Percentiles rank a stretch among this genome's conserved stretches.
These are phyloP conservation scores for Trachymyrmex septentrionalis DNA, from an alignment of 1,140 invertebrate genomes.

Conservation along the genomic window DNA sequence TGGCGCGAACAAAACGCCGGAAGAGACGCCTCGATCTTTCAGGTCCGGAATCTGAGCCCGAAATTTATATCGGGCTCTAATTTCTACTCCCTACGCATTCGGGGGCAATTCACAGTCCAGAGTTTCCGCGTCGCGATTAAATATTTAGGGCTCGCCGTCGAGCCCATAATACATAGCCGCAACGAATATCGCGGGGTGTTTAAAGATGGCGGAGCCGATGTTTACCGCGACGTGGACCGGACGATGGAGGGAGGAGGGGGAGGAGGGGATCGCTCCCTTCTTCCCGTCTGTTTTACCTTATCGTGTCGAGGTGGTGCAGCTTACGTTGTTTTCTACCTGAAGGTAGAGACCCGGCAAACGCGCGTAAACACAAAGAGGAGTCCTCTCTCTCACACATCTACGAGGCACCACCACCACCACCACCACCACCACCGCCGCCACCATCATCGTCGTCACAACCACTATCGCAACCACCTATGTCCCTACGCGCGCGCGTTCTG, in stretches of 20 bases:
- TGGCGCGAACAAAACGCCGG: neutral
- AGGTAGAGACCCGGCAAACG: constrained; percentile 62
- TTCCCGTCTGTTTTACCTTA: constrained; percentile 43
- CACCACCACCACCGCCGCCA: neutral
- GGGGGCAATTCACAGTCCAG: neutral
- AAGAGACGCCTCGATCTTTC: neutral
- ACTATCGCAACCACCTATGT: constrained; percentile 27
- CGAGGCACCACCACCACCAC: neutral
- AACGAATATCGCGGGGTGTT: constrained; percentile 65
- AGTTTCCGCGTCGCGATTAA: constrained; percentile 44
- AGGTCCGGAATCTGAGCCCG: constrained; percentile 4
- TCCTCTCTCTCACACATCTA: constrained; percentile 50
- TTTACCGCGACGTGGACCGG: constrained; percentile 67
- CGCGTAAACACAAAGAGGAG: constrained; percentile 48
- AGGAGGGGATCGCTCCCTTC: constrained; percentile 17
- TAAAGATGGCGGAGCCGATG: constrained; percentile 74
- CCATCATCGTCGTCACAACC: constrained; percentile 17
- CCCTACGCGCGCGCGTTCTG: constrained; percentile 42
- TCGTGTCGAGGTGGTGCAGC: constrained; percentile 16
- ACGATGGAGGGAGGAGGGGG: neutral
- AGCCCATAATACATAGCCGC: neutral
- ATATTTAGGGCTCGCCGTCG: constrained; percentile 38
- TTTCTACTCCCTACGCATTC: neutral
- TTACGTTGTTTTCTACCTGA: constrained; percentile 64
- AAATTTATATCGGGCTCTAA: constrained; percentile 11